Conservation (phyloP, 1,140 invertebrate genomes). For the Steinernema khuongi region DNA sequence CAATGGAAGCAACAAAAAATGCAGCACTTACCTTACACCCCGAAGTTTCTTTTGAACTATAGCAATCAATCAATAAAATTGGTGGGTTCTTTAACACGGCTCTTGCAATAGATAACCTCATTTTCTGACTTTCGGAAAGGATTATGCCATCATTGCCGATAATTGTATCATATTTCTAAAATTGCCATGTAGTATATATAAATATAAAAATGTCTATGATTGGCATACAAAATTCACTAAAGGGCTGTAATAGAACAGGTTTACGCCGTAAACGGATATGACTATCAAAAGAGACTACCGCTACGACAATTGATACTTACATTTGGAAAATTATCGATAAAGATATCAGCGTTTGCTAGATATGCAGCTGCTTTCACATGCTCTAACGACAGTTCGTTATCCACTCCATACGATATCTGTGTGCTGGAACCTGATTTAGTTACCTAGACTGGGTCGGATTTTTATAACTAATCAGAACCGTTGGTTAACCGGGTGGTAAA, state of each 20-base stretch:
- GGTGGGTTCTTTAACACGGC: constrained; percentile 15
- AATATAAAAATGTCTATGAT: not conserved
- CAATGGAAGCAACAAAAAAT: not conserved
- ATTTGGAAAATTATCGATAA: constrained; percentile 40
- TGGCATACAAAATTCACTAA: not conserved
- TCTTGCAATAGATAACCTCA: constrained; percentile 8
- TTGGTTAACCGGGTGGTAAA: too few species aligned
- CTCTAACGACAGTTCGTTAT: constrained; percentile 28
- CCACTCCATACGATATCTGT: constrained; percentile 44
- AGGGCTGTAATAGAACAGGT: too few species aligned
- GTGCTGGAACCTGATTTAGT: too few species aligned
- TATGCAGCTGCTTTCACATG: constrained; percentile 40
- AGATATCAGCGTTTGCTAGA: constrained; percentile 42
- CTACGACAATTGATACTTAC: not conserved
- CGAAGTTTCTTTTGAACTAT: not conserved
- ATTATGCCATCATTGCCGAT: constrained; percentile 2
- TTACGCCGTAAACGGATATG: too few species aligned
- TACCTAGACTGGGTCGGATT: too few species aligned
- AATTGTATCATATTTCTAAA: constrained; percentile 17
- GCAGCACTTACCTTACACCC: constrained; percentile 7
- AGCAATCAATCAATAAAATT: constrained; percentile 18
- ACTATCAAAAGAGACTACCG: too few species aligned
- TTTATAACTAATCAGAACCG: too few species aligned
- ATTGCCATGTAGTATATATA: not conserved
- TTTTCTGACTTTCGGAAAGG: constrained; percentile 16